phyloP scores from a whole-genome alignment of 2,888 invertebrate species.

The Tenthredo notha region DNA sequence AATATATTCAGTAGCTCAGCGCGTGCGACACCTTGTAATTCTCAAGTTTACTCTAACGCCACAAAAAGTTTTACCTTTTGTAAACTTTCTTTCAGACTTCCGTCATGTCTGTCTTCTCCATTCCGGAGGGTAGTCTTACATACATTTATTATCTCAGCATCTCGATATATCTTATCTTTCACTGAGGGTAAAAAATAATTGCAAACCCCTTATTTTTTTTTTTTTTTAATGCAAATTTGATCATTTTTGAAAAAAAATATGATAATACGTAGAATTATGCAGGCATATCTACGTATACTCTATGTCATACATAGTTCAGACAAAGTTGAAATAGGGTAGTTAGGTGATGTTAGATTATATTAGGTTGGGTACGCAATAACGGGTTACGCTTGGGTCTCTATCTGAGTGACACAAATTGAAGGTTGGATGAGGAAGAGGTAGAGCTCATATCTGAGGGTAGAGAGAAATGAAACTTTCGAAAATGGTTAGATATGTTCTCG shows the following conservation, averaged over 20 bases:
- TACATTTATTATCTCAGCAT: neutral
- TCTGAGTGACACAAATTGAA: conserved; percentile 45
- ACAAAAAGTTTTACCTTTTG: conserved; percentile 38
- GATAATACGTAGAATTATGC: neutral
- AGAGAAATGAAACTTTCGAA: conserved; percentile 9
- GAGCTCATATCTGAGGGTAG: neutral
- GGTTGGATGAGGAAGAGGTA: conserved; percentile 31
- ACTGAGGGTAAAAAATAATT: neutral
- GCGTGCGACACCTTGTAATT: conserved; percentile 38
- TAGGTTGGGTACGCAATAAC: conserved; percentile 43
- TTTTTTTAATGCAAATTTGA: neutral
- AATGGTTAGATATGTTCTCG: conserved; percentile 4
- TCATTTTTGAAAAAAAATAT: neutral
- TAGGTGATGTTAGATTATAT: conserved; percentile 37
- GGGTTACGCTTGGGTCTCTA: neutral
- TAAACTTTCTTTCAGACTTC: conserved; percentile 28
- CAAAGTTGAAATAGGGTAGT: conserved; percentile 22
- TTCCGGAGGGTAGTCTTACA: neutral
- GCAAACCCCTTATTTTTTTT: neutral
- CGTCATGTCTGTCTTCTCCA: conserved; percentile 9
- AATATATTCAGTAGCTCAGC: conserved; percentile 33
- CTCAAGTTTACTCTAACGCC: conserved; percentile 5
- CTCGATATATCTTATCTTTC: neutral
- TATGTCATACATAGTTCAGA: neutral
- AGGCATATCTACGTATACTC: neutral